Base-by-base conservation (phyloP, 2,888 invertebrate genomes). In the Antitype chi region DNA sequence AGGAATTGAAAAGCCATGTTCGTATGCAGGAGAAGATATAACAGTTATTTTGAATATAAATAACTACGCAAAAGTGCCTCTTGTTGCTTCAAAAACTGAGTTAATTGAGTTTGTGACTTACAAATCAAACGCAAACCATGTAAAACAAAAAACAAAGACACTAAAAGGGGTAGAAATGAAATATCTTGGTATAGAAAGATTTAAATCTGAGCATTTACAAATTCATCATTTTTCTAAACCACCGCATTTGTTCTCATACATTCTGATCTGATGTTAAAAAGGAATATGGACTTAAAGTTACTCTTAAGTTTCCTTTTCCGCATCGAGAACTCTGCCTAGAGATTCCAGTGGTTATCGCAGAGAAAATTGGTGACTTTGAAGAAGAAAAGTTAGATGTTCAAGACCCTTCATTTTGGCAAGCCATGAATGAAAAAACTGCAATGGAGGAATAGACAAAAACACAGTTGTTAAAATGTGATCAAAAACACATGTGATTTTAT, bases 261-360 rank as follows among this genome's bases (percentile, higher is more conserved):
- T 70, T 49, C 62, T n/a, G n/a, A n/a, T 11, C n/a, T 32, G 17
- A 66, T 53, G 38, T 6, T n/a, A 6, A 53, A 66, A 73, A 73
- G 69, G n/a, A 59, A 59, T 69, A 59, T 47, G 7, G 15, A 17
- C 32, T 59, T 13, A 59, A 49, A 70, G 20, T 74, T 9, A 70
- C 32, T 32, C 20, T 70, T 17, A 20, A 57, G 4, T 70, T 74
- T 59, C 20, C 7, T 25, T 70, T 32, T 15, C 73, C 70, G 1
- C 20, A 59, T 32, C 25, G 20, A 25, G 32, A 49, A 11, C 47
- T 70, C 15, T 59, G 32, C 15, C 4, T 49, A 3, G 20, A 25
- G 9, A 49, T 69, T n/a, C 57, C 57, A 9, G 69, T 73, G 17
- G n/a, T 13, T 13, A 47, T 55, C 0, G 28, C 7, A n/a, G 47